Conservation (phyloP, 2,113 vertebrate species). For the Etia nguti region DNA sequence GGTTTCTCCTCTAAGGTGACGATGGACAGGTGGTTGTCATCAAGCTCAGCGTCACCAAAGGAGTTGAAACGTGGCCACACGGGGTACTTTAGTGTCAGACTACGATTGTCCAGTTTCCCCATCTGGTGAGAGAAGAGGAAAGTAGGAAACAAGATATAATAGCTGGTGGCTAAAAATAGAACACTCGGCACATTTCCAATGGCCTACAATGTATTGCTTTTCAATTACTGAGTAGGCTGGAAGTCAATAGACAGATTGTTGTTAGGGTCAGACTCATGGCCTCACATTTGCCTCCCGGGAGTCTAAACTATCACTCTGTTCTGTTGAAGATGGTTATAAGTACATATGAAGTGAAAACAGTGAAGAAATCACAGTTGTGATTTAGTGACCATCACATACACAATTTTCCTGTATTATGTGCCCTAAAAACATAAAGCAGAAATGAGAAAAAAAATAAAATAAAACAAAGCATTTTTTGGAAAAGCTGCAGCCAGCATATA, state of each 20-base stretch:
- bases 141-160: background rate
- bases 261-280: background rate
- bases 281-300: background rate
- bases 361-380: background rate
- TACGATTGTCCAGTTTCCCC: constrained; percentile 94
- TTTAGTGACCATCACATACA: background rate
- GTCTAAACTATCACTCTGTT: background rate
- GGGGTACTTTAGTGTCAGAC: constrained; percentile 86
- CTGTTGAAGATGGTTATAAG: background rate
- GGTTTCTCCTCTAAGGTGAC: constrained; percentile 98
- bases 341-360: background rate
- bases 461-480: background rate
- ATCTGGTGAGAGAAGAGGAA: constrained; percentile 74
- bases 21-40: constrained; percentile 94
- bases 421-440: background rate
- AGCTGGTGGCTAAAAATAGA: background rate
- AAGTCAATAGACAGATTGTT: background rate
- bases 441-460: background rate
- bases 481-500: background rate
- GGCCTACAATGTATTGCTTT: background rate
- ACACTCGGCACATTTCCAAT: background rate
- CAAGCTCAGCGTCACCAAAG: constrained; percentile 84
- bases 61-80: constrained; percentile 97
- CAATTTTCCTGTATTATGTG: background rate
- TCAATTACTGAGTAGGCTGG: background rate